These are phyloP conservation scores for Napeogenes sylphis DNA, from an alignment of 2,888 invertebrate species.

Conservation along the genomic window DNA sequence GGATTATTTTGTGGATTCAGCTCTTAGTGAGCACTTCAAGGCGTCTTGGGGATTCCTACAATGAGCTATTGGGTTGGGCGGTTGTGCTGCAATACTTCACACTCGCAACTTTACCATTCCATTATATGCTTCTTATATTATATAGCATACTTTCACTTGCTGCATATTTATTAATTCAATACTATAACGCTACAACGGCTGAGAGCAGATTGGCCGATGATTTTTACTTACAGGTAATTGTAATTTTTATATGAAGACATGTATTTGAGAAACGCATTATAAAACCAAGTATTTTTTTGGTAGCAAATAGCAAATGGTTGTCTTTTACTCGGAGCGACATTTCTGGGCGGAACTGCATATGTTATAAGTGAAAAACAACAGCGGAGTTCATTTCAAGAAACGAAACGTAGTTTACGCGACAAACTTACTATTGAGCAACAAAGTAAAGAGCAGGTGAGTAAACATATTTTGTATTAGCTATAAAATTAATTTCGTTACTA, in stretches of 20 bases:
- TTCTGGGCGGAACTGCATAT: slow-evolving; percentile 80
- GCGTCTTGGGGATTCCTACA: slow-evolving; percentile 65
- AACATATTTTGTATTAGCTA: slow-evolving; percentile 5
- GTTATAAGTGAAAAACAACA: slow-evolving; percentile 91
- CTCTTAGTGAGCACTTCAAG: slow-evolving; percentile 67
- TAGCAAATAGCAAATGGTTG: slow-evolving; percentile 85
- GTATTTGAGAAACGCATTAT: neutral
- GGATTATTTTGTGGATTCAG: slow-evolving; percentile 78
- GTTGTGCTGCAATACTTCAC: slow-evolving; percentile 85
- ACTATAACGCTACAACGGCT: slow-evolving; percentile 54
- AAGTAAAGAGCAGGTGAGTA: slow-evolving; percentile 89
- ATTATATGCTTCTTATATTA: slow-evolving; percentile 48
- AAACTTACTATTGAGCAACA: slow-evolving; percentile 96
- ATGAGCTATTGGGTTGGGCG: slow-evolving; percentile 86
- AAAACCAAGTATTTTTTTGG: slow-evolving; percentile 28
- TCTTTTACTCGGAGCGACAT: slow-evolving; percentile 83
- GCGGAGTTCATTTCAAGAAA: slow-evolving; percentile 91
- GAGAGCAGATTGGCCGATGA: slow-evolving; percentile 56
- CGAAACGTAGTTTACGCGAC: slow-evolving; percentile 92
- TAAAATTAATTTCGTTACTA: slow-evolving; percentile 5
- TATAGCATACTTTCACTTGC: slow-evolving; percentile 54
- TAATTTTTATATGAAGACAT: neutral
- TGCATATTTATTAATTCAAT: slow-evolving; percentile 59
- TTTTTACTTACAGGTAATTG: slow-evolving; percentile 57
- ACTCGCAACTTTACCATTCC: slow-evolving; percentile 84